These are phyloP conservation scores for Calliphora vomitoria DNA, from an alignment of 2,888 invertebrate species.

Conservation along the genomic window DNA sequence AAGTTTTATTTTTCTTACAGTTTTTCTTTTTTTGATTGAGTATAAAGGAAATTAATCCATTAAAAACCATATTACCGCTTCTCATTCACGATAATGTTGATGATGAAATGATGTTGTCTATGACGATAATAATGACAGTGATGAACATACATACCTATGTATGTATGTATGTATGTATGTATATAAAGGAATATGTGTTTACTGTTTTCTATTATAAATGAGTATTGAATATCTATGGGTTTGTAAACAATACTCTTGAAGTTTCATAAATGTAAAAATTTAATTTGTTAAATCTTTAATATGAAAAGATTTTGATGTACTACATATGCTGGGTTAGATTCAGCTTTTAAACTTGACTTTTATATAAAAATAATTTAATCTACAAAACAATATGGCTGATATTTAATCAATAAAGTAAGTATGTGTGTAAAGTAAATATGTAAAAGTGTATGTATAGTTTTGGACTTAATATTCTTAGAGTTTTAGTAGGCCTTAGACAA, in stretches of 20 bases:
- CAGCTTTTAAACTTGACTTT: constrained; percentile 36
- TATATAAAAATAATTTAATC: constrained; percentile 20
- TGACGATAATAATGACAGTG: constrained; percentile 35
- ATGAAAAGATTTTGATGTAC: not conserved
- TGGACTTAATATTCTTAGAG: constrained; percentile 57
- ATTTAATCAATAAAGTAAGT: constrained; percentile 51
- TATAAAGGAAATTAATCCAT: constrained; percentile 74
- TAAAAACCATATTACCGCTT: constrained; percentile 70
- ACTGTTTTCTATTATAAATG: not conserved
- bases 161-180: too few species aligned
- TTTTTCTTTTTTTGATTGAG: constrained; percentile 39
- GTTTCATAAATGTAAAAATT: constrained; percentile 4
- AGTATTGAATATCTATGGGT: not conserved
- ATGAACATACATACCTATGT: not conserved
- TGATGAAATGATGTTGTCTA: constrained; percentile 30
- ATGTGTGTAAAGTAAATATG: not conserved
- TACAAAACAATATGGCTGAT: constrained; percentile 32
- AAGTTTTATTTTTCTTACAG: constrained; percentile 6
- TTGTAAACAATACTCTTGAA: not conserved
- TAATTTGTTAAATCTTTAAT: constrained; percentile 8
- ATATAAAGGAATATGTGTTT: too few species aligned
- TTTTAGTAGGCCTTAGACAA: constrained; percentile 56
- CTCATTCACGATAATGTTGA: constrained; percentile 48
- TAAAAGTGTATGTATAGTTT: constrained; percentile 21
- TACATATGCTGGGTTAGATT: not conserved